Evolutionary conservation across 2,113 vertebrate genomes (phyloP).

Genomic region (Cheilinus undulatus): DNA sequence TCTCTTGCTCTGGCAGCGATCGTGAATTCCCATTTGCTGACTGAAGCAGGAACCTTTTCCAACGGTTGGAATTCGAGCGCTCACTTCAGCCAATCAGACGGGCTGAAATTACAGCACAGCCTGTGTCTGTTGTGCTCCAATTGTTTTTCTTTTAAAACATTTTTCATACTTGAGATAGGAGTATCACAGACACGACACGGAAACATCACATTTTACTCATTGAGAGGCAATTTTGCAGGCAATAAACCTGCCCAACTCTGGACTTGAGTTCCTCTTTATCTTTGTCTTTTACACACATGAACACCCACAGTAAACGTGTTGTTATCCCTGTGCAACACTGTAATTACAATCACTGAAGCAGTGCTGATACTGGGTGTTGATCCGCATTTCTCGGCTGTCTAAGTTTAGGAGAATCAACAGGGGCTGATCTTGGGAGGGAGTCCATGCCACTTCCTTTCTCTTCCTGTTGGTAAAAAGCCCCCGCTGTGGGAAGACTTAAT

Average conservation of each 20-base stretch:
- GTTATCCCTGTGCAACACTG: constrained; percentile 14
- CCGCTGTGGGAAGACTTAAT: constrained; percentile 79
- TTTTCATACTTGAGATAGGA: not conserved
- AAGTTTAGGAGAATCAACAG: constrained; percentile 59
- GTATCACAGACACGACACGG: not conserved
- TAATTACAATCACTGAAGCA: constrained; percentile 33
- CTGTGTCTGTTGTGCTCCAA: constrained; percentile 16
- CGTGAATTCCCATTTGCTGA: constrained; percentile 62
- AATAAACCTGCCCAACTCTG: not conserved
- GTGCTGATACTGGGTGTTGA: constrained; percentile 23
- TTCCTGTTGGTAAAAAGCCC: constrained; percentile 78
- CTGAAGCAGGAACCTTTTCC: constrained; percentile 56
- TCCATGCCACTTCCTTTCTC: constrained; percentile 65
- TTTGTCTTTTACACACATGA: not conserved
- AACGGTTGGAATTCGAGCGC: constrained; percentile 42
- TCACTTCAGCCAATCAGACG: constrained; percentile 37
- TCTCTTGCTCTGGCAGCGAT: constrained; percentile 47
- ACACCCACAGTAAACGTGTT: not conserved
- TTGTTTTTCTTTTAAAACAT: constrained; percentile 12
- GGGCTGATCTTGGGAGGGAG: constrained; percentile 56
- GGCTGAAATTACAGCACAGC: constrained; percentile 34
- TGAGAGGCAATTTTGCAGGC: not conserved
- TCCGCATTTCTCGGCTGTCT: constrained; percentile 33
- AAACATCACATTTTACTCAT: not conserved
- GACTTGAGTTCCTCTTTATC: not conserved